A percentile compares a stretch with the other conserved stretches of the same genome.
phyloP scores from a whole-genome alignment of 2,888 invertebrate genomes.

The Phaonia tiefii region DNA sequence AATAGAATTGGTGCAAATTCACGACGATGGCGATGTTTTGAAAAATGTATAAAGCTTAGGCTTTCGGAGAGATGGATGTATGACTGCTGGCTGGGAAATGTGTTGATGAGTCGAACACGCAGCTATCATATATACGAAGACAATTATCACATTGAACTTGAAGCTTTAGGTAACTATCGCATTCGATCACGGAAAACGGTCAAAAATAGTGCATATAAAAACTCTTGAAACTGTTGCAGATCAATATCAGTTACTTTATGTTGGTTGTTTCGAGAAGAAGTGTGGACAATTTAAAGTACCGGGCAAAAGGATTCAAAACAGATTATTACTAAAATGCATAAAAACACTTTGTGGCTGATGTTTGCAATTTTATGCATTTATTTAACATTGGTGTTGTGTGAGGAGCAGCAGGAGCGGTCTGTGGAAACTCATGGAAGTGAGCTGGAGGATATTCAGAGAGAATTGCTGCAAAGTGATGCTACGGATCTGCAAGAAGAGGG shows the following conservation, averaged over 20 bases:
- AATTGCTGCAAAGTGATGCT: conserved; percentile 60
- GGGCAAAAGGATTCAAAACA: conserved; percentile 7
- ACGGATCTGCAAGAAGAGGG: conserved; percentile 73
- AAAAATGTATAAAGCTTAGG: no score
- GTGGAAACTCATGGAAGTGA: not conserved
- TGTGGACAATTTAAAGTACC: not conserved
- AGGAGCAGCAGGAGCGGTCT: conserved; percentile 59
- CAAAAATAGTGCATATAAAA: conserved; percentile 60
- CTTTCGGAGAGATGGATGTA: not conserved
- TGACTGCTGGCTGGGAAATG: conserved; percentile 16
- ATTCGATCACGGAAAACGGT: conserved; percentile 9
- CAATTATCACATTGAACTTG: conserved; percentile 70
- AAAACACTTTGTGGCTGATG: conserved; percentile 72
- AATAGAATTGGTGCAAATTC: conserved; percentile 62
- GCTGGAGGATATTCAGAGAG: conserved; percentile 5
- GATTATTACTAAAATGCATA: conserved; percentile 71
- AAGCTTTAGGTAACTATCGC: conserved; percentile 42
- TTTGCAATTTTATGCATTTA: conserved; percentile 72
- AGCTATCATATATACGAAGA: conserved; percentile 43
- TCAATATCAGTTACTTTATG: conserved; percentile 47
- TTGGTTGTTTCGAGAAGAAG: conserved; percentile 34
- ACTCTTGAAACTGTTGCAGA: conserved; percentile 9
- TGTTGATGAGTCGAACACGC: conserved; percentile 63
- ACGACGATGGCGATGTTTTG: not conserved
- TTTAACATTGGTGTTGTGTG: conserved; percentile 74